A percentile compares a stretch with the other conserved stretches of the same genome.
Evolutionary conservation across 64 coral and sea anemone genomes (phyloP).

Genomic region (Hydrozoanthus tunicans): DNA sequence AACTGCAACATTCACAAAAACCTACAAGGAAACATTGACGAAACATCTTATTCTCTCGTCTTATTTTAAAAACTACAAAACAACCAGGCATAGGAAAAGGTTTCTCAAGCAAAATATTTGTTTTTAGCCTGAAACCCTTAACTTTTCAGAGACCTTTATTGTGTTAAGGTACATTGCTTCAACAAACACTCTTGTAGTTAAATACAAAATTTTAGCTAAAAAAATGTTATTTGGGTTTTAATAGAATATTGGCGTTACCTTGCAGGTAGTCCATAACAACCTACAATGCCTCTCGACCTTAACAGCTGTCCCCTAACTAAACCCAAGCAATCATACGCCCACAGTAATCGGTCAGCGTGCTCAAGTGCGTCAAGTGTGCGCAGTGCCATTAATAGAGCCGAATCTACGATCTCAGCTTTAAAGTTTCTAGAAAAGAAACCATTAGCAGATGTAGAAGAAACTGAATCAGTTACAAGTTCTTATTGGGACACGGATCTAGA

Average conservation of each 20-base stretch:
- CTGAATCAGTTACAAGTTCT: conserved; percentile 70
- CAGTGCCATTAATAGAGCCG: conserved; percentile 75
- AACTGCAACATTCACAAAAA: too few relatives aligned
- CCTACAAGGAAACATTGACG: too few relatives aligned
- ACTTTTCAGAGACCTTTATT: too few relatives aligned
- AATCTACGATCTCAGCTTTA: conserved; percentile 60
- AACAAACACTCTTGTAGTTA: too few relatives aligned
- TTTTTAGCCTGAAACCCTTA: too few relatives aligned
- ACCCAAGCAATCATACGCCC: not conserved
- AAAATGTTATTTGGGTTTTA: not conserved
- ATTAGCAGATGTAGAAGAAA: conserved; percentile 64
- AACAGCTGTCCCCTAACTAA: not conserved
- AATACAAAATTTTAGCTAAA: not conserved
- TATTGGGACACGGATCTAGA: conserved; percentile 90
- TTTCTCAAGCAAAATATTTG: too few relatives aligned
- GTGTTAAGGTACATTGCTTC: too few relatives aligned
- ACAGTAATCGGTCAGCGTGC: conserved; percentile 57
- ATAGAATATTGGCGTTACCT: not conserved
- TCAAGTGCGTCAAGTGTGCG: conserved; percentile 72
- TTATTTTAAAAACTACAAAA: too few relatives aligned
- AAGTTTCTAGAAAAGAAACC: not conserved
- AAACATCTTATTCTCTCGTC: too few relatives aligned
- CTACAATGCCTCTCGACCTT: conserved; percentile 1
- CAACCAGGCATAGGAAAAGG: too few relatives aligned
- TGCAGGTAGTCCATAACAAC: not conserved